Evolutionary conservation across 2,888 invertebrate species (phyloP).

Genomic region (Melanophora roralis): DNA sequence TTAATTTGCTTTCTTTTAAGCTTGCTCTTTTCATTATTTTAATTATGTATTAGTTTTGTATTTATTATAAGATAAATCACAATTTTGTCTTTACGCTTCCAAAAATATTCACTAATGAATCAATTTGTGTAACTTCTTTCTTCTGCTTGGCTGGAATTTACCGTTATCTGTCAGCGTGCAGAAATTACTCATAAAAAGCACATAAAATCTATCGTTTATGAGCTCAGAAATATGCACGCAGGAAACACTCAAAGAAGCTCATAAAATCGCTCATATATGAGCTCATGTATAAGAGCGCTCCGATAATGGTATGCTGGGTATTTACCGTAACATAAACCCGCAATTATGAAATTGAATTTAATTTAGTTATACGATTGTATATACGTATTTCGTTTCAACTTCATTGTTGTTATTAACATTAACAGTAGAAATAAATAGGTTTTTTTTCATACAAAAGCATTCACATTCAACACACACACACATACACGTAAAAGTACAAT

Average conservation of each 20-base stretch:
- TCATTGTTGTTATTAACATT: neutral
- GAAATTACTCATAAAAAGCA: no score
- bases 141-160: no score
- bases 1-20: no score
- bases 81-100: no score
- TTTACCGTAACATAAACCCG: conserved; percentile 30
- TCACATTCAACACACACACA: neutral
- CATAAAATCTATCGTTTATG: no score
- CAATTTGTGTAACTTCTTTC: no score
- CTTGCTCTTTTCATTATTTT: no score
- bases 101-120: no score
- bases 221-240: no score
- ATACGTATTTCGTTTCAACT: neutral
- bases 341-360: conserved; percentile 45
- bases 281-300: neutral
- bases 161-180: no score
- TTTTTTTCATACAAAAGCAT: neutral
- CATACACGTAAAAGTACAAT: neutral
- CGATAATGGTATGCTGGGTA: neutral
- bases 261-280: neutral
- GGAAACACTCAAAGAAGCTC: neutral
- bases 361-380: conserved; percentile 32
- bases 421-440: conserved; percentile 1
- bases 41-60: no score
- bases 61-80: no score